Evolutionary conservation across 2,797 vertebrate genomes (phyloP).

Genomic region (Phrynocephalus vlangalii): DNA sequence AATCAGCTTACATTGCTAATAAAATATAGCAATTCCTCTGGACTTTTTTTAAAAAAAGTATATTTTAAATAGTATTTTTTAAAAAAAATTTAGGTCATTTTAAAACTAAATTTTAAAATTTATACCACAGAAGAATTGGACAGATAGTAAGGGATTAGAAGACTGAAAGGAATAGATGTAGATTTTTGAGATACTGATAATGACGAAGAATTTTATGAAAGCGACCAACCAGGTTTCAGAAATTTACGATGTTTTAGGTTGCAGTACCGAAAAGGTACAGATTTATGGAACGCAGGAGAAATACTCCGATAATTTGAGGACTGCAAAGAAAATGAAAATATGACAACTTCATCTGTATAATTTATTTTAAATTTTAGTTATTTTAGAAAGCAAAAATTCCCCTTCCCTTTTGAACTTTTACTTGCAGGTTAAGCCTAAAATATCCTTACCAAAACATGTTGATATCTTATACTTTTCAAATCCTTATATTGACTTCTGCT

Average conservation of each 20-base stretch:
- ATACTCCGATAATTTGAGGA: not conserved
- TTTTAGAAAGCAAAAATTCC: no score
- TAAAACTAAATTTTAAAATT: not conserved
- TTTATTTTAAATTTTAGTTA: not conserved
- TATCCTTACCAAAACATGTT: not conserved
- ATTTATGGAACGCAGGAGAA: not conserved
- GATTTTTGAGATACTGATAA: not conserved
- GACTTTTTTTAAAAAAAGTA: not conserved
- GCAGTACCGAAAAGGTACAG: not conserved
- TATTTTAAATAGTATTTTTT: not conserved
- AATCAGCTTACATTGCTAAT: not conserved
- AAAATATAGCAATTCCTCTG: not conserved
- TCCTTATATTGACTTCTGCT: not conserved
- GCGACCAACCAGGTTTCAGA: not conserved
- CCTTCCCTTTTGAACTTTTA: no score
- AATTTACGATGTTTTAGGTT: not conserved
- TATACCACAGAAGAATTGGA: not conserved
- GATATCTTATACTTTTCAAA: not conserved
- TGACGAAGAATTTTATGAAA: not conserved
- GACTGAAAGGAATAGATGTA: not conserved
- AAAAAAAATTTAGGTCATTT: not conserved
- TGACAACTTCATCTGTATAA: not conserved
- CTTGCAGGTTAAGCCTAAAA: no score
- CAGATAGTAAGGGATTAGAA: no score
- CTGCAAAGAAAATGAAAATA: constrained; percentile 1